Conservation (phyloP, 2,113 vertebrate species). For the Numida meleagris region DNA sequence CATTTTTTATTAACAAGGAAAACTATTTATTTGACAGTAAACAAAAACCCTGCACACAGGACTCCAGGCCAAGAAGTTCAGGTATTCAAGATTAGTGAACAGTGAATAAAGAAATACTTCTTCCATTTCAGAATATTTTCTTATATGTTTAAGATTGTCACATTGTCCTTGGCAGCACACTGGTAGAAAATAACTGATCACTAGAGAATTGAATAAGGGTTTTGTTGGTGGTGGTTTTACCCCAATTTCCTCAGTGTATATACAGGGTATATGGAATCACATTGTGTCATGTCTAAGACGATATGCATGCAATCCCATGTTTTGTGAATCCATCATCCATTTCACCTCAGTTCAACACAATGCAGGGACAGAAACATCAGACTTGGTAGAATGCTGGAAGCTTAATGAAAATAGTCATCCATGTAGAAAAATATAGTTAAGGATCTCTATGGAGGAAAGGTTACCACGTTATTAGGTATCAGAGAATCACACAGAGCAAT, state of each 20-base stretch:
- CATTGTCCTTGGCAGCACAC: neutral
- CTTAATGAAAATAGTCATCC: neutral
- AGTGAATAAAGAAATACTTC: neutral
- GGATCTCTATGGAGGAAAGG: neutral
- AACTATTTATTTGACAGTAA: neutral
- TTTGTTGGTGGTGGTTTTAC: neutral
- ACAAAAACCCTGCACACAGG: neutral
- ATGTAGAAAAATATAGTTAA: neutral
- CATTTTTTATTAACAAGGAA: neutral
- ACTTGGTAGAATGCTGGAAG: neutral
- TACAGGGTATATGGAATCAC: neutral
- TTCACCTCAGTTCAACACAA: neutral
- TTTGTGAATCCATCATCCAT: neutral
- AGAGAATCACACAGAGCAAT: neutral
- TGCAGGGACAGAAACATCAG: neutral
- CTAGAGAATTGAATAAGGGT: neutral
- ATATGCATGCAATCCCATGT: neutral
- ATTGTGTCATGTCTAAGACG: neutral
- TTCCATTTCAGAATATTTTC: neutral
- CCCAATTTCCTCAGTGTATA: neutral
- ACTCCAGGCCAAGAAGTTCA: neutral
- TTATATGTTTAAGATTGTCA: neutral
- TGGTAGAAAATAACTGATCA: neutral
- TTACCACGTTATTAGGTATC: neutral
- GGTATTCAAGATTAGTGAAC: neutral